Evolutionary conservation across 2,888 invertebrate genomes (phyloP).

Genomic region (Macroteleia sp.): DNA sequence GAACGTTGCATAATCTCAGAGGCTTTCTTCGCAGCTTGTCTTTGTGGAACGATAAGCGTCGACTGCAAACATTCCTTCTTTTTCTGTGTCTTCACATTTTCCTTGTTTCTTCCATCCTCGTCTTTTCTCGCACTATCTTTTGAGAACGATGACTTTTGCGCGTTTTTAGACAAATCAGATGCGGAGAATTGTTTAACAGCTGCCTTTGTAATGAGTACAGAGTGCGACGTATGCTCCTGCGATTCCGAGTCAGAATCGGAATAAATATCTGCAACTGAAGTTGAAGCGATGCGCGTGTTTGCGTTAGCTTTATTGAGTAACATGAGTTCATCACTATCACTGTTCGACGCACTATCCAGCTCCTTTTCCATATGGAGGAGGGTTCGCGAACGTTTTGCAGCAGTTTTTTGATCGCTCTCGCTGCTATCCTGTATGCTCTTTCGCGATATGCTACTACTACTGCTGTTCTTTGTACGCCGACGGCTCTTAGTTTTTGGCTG

Average conservation of each 20-base stretch:
- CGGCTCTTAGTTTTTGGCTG: constrained; percentile 76
- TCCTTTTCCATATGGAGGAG: constrained; percentile 91
- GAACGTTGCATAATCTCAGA: constrained; percentile 91
- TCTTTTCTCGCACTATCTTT: constrained; percentile 78
- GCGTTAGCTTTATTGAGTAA: constrained; percentile 85
- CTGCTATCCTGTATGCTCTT: constrained; percentile 80
- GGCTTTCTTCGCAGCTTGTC: constrained; percentile 96
- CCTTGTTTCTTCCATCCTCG: constrained; percentile 84
- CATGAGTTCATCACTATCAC: constrained; percentile 92
- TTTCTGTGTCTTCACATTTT: constrained; percentile 81
- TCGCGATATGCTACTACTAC: constrained; percentile 83
- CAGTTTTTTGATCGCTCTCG: constrained; percentile 75
- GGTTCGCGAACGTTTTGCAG: constrained; percentile 85
- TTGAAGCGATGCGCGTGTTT: constrained; percentile 71
- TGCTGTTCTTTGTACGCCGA: constrained; percentile 77
- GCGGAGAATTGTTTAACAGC: constrained; percentile 93
- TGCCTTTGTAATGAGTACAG: constrained; percentile 90
- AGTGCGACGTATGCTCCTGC: constrained; percentile 84
- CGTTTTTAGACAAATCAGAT: constrained; percentile 91
- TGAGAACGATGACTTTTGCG: constrained; percentile 90
- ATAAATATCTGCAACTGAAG: constrained; percentile 92
- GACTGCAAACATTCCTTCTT: constrained; percentile 87
- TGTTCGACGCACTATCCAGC: constrained; percentile 88
- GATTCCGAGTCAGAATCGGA: constrained; percentile 90
- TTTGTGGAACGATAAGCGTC: constrained; percentile 94